A percentile compares a stretch with the other conserved stretches of the same genome.
Conservation (phyloP, 1,140 invertebrate species). For the fruit fly (Drosophila melanogaster) region DNA sequence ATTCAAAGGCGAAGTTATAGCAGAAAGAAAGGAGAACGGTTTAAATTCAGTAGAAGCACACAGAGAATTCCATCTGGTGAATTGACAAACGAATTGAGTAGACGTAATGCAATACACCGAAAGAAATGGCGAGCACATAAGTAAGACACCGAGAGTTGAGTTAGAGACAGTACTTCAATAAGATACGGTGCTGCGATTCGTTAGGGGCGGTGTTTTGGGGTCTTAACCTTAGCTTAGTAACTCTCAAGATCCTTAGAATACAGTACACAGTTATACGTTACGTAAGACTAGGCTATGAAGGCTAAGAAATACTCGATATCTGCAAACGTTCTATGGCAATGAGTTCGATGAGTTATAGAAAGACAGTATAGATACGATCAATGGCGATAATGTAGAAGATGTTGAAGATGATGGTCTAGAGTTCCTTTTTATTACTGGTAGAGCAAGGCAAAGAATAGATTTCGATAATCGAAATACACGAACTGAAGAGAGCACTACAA, state of each 20-base stretch:
- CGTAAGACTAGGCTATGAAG: constrained; percentile 54
- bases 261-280: constrained; percentile 48
- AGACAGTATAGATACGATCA: constrained; percentile 30
- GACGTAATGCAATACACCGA: constrained; percentile 36
- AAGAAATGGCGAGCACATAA: constrained; percentile 42
- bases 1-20: constrained; percentile 26
- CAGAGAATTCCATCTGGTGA: constrained; percentile 24
- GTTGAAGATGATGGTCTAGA: constrained; percentile 10
- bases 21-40: constrained; percentile 7
- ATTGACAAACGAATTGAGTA: constrained; percentile 15
- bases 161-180: constrained; percentile 41
- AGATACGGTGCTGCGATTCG: constrained; percentile 54
- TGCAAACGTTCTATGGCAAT: constrained; percentile 39
- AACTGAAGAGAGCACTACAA: constrained; percentile 77
- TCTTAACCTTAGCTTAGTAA: constrained; percentile 41
- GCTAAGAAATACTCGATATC: constrained; percentile 58
- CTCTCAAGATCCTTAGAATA: constrained; percentile 38
- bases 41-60: constrained; percentile 22
- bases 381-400: constrained; percentile 10
- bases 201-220: constrained; percentile 35
- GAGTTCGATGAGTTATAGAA: constrained; percentile 35
- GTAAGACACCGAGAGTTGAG: constrained; percentile 34
- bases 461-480: constrained; percentile 37
- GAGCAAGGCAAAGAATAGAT: constrained; percentile 64
- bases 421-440: constrained; percentile 46